Conservation (phyloP, 64 coral and sea anemone species). For the Catalaphyllia jardinei region DNA sequence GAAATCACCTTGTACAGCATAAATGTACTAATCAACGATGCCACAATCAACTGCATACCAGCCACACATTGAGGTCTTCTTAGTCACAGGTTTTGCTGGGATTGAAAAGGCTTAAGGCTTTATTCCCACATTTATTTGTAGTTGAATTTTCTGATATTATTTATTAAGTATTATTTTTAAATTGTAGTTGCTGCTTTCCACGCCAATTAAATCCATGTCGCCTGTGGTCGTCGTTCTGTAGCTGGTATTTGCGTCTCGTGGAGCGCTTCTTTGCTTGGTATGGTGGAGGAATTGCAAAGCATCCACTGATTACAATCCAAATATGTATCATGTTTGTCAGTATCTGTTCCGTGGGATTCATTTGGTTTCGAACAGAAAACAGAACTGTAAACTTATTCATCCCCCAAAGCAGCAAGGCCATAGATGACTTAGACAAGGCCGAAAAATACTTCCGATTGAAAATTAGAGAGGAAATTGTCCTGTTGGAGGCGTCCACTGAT, state of each 20-base stretch:
- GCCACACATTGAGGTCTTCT: too few relatives aligned
- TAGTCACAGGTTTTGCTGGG: too few relatives aligned
- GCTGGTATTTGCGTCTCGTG: slow-evolving; percentile 23
- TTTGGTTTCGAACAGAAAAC: slow-evolving; percentile 64
- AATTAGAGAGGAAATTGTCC: slow-evolving; percentile 26
- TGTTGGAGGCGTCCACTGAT: slow-evolving; percentile 48
- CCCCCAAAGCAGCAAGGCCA: slow-evolving; percentile 76
- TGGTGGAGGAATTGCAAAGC: slow-evolving; percentile 33
- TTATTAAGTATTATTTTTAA: background rate
- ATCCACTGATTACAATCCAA: slow-evolving; percentile 56
- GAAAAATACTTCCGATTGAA: slow-evolving; percentile 55
- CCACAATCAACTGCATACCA: too few relatives aligned
- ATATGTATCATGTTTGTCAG: slow-evolving; percentile 49
- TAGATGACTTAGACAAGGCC: slow-evolving; percentile 75
- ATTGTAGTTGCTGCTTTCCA: slow-evolving; percentile 12
- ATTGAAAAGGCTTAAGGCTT: too few relatives aligned
- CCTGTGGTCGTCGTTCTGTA: slow-evolving; percentile 12
- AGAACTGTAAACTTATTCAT: slow-evolving; percentile 81
- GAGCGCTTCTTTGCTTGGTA: slow-evolving; percentile 59
- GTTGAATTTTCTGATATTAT: background rate
- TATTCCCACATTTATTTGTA: too few relatives aligned
- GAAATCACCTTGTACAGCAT: too few relatives aligned
- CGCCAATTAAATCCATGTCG: background rate
- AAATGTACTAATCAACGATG: too few relatives aligned
- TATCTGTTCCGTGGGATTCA: slow-evolving; percentile 57